Conservation (phyloP, 2,797 vertebrate species). For the Labroides dimidiatus region DNA sequence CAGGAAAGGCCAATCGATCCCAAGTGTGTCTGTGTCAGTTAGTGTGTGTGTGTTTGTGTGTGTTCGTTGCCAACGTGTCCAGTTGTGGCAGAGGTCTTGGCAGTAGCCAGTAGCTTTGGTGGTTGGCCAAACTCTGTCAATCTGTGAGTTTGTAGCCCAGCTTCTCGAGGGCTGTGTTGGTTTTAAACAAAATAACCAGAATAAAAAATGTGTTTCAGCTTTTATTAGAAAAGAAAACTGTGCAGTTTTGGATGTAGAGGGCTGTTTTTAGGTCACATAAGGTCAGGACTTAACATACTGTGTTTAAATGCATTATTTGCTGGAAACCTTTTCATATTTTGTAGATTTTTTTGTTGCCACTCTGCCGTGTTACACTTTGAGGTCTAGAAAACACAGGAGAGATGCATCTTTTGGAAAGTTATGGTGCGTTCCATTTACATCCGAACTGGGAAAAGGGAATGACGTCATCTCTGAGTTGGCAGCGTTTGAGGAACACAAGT, state of each 20-base stretch:
- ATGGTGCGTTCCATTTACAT: too few relatives aligned
- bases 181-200: neutral
- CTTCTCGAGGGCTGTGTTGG: conserved; percentile 16
- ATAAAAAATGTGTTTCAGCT: conserved; percentile 8
- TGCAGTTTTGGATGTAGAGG: neutral
- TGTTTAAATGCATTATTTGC: neutral
- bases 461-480: too few relatives aligned
- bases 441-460: too few relatives aligned
- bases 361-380: too few relatives aligned
- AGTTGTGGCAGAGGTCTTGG: conserved; percentile 29
- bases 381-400: too few relatives aligned
- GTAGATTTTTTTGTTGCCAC: too few relatives aligned
- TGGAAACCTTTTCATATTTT: too few relatives aligned
- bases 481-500: too few relatives aligned
- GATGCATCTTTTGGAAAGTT: too few relatives aligned
- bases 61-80: conserved; percentile 25
- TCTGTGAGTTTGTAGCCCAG: conserved; percentile 19
- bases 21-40: conserved; percentile 33
- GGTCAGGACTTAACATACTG: neutral
- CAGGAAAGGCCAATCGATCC: conserved; percentile 71
- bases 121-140: conserved; percentile 34
- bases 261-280: neutral
- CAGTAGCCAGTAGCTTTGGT: conserved; percentile 27
- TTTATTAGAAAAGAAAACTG: neutral
- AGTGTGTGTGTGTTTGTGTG: neutral